phyloP scores from a whole-genome alignment of 2,888 invertebrate species.

The Esperia sulphurella region DNA sequence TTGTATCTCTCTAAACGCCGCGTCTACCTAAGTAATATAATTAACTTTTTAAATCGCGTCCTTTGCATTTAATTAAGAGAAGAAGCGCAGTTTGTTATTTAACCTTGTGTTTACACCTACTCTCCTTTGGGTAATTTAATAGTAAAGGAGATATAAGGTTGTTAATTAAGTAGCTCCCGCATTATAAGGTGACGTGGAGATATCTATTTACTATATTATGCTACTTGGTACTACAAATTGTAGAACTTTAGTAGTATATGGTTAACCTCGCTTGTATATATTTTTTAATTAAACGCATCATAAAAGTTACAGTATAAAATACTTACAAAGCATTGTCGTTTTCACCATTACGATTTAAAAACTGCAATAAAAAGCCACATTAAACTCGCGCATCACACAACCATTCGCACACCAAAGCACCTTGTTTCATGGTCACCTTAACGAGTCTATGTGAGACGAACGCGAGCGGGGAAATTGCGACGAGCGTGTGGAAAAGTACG shows the following conservation, averaged over 20 bases:
- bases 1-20: neutral
- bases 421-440: slow-evolving; percentile 10
- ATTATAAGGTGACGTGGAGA: no score
- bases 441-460: neutral
- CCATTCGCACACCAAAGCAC: slow-evolving; percentile 12
- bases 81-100: neutral
- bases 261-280: no score
- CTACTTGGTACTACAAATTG: no score
- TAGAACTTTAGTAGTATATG: no score
- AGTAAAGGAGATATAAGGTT: no score
- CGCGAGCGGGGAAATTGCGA: slow-evolving; percentile 22
- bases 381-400: slow-evolving; percentile 11
- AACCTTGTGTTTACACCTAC: no score
- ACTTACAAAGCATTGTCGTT: slow-evolving; percentile 4
- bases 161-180: no score
- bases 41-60: neutral
- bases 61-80: neutral
- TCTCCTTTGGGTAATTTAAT: no score
- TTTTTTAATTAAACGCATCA: no score
- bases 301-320: neutral
- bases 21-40: neutral
- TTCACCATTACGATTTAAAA: slow-evolving; percentile 3
- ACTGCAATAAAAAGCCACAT: slow-evolving; percentile 9
- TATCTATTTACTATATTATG: no score
- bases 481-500: slow-evolving; percentile 44